Percentiles rank a stretch among this genome's conserved stretches.
Evolutionary conservation across 2,888 invertebrate species (phyloP).

Genomic region (Thymelicus sylvestris): DNA sequence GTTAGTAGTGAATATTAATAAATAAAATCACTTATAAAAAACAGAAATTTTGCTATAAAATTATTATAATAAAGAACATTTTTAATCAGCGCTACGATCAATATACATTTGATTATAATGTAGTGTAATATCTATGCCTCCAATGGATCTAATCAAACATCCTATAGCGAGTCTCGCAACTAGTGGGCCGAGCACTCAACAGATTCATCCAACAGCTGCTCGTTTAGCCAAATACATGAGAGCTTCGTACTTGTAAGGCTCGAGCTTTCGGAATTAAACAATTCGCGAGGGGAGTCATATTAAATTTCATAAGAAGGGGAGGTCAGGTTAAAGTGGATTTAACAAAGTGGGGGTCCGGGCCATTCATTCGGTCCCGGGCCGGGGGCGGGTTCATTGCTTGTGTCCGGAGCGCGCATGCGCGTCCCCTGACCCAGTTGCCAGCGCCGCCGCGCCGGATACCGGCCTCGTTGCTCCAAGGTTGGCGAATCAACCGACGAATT

Average conservation of each 20-base stretch:
- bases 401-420: slow-evolving; percentile 80
- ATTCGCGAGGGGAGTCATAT: slow-evolving; percentile 45
- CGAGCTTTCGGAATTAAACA: slow-evolving; percentile 43
- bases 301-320: slow-evolving; percentile 62
- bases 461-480: slow-evolving; percentile 78
- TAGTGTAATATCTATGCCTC: slow-evolving; percentile 53
- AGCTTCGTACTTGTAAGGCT: slow-evolving; percentile 47
- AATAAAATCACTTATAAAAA: too few relatives aligned
- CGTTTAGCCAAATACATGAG: slow-evolving; percentile 54
- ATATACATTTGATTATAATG: slow-evolving; percentile 39
- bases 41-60: too few relatives aligned
- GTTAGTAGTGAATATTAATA: too few relatives aligned
- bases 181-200: slow-evolving; percentile 74
- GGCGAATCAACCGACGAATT: slow-evolving; percentile 75
- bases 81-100: slow-evolving; percentile 26
- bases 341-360: slow-evolving; percentile 65
- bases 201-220: slow-evolving; percentile 78
- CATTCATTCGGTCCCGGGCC: slow-evolving; percentile 73
- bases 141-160: slow-evolving; percentile 59
- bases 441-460: slow-evolving; percentile 59
- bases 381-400: slow-evolving; percentile 81
- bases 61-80: too few relatives aligned
- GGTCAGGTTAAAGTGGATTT: slow-evolving; percentile 59
- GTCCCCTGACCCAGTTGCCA: slow-evolving; percentile 78
- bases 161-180: slow-evolving; percentile 73